A percentile compares a stretch with the other conserved stretches of the same genome.
Conservation (phyloP, 37 sponge, comb jelly and placozoan genomes). For the Halisarca cf. caerulea region DNA sequence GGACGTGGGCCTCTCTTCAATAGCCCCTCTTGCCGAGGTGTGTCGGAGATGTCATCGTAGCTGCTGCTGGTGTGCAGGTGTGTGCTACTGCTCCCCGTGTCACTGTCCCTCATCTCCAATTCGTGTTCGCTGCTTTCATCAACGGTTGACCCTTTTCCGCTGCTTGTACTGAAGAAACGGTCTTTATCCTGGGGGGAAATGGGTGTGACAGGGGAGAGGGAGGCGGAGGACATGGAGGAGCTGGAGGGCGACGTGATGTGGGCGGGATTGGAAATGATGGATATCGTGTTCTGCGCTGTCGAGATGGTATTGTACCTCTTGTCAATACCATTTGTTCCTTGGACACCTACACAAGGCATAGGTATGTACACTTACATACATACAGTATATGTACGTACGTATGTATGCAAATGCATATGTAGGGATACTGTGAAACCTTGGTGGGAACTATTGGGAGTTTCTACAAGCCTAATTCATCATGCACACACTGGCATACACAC, state of each 20-base stretch:
- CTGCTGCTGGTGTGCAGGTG: constrained; percentile 21
- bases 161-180: background rate
- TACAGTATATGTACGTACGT: too few species aligned
- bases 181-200: background rate
- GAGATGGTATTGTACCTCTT: too few species aligned
- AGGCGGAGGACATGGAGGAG: constrained; percentile 17
- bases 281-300: too few species aligned
- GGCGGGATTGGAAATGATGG: too few species aligned
- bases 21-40: background rate
- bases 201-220: constrained; percentile 9
- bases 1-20: constrained; percentile 40
- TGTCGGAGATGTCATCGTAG: constrained; percentile 58
- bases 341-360: too few species aligned
- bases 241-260: background rate
- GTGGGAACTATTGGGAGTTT: too few species aligned
- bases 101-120: background rate
- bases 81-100: background rate
- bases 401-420: too few species aligned
- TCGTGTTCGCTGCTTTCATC: constrained; percentile 28
- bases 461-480: too few species aligned
- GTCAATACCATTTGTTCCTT: too few species aligned
- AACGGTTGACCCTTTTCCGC: background rate
- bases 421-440: too few species aligned
- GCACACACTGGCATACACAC: too few species aligned
- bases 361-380: too few species aligned